Base-by-base conservation (phyloP, 2,113 vertebrate species). In the Ictalurus furcatus region DNA sequence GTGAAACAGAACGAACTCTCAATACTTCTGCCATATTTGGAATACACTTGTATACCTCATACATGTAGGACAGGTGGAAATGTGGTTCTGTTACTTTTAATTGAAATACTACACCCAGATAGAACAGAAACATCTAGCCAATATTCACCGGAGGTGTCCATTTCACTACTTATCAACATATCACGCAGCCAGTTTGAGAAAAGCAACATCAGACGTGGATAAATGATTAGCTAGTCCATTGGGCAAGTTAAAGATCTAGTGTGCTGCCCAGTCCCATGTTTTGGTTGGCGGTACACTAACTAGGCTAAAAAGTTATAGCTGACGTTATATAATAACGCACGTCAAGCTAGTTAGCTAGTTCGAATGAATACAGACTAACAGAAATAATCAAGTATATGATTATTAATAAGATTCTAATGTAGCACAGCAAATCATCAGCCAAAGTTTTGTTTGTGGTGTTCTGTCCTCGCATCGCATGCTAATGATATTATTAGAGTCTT, bases 1-100 rank as follows among this genome's bases (percentile, higher is more conserved):
- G 86, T 76, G 81, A 91, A 84, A 84, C 90, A 87, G 19, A 14
- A 86, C 71, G 2, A 73, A 78, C n/a, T 25, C 14, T 59, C 23
- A 59, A 21, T 83, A 87, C 19, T 44, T 76, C 37, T 23, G 19
- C 6, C 16, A 17, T 73, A 23, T 44, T 40, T 23, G 73, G 7
- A 54, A 54, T 80, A 79, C 25, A n/a, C 21, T 28, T 2, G 7
- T n/a, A 58, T 34, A 58, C 5, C 2, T 16, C 7, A 34, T 56
- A 34, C 4, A 58, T 3, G 8, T 5, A 23, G 37, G 40, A 17
- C 48, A 14, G 11, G 8, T 4, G 23, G 25, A 84, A 25, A 1
- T 28, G 3, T 52, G 48, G 3, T 56, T 54, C 25, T 17, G n/a
- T 17, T 73, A 19, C 12, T 14, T n/a, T 11, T 30, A 14, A 67